Conservation (phyloP, 1,140 invertebrate species). For the Cherax destructor region DNA sequence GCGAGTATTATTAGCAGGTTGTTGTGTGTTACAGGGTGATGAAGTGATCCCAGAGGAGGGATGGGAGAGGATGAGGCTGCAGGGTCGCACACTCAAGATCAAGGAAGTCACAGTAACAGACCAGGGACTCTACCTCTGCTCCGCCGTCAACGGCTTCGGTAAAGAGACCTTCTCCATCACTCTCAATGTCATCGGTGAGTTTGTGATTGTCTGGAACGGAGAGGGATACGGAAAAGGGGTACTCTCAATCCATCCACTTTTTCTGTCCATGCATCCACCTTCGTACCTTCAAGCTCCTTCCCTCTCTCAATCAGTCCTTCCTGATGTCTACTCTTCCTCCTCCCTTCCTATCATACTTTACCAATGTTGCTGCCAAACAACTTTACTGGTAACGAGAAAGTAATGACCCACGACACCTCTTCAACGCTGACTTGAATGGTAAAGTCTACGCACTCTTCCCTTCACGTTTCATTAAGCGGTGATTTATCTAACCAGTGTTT, state of each 20-base stretch:
- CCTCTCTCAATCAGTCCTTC: no score
- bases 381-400: no score
- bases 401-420: no score
- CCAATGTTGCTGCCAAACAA: no score
- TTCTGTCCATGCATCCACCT: background rate
- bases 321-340: no score
- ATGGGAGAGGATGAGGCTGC: conserved; percentile 36
- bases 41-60: conserved; percentile 52
- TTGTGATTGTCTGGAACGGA: background rate
- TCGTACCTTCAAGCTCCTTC: background rate
- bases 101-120: conserved; percentile 8
- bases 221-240: background rate
- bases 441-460: no score
- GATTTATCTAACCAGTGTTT: no score
- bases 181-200: conserved; percentile 30
- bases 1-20: background rate
- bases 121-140: conserved; percentile 36
- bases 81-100: conserved; percentile 27
- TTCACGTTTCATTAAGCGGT: no score
- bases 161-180: conserved; percentile 46
- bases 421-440: no score
- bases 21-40: conserved; percentile 23
- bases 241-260: background rate
- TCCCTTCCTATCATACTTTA: no score
- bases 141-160: conserved; percentile 49